These are phyloP conservation scores for Istiophorus platypterus DNA, from an alignment of 2,113 vertebrate genomes.

Conservation along the genomic window DNA sequence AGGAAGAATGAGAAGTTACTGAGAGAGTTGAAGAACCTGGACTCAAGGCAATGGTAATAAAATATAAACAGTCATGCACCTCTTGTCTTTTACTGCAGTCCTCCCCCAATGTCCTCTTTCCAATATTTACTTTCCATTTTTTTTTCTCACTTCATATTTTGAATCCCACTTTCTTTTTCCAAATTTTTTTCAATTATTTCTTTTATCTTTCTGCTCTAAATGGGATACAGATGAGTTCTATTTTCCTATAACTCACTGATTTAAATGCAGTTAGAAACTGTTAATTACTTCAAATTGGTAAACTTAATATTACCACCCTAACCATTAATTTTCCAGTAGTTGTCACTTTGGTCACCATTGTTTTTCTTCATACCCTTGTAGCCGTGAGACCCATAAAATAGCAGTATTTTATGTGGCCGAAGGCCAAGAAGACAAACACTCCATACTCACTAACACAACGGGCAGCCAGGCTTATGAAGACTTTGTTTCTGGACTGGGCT, in stretches of 20 bases:
- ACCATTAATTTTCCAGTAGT: neutral
- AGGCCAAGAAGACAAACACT: slow-evolving; percentile 99
- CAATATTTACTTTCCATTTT: neutral
- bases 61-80: neutral
- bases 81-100: neutral
- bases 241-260: no score
- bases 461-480: slow-evolving; percentile 98
- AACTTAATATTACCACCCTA: neutral
- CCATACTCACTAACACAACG: slow-evolving; percentile 95
- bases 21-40: slow-evolving; percentile 97
- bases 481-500: slow-evolving; percentile 98
- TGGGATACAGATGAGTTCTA: neutral
- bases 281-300: neutral
- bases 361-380: slow-evolving; percentile 70
- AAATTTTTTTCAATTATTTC: neutral
- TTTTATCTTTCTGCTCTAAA: no score
- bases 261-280: no score
- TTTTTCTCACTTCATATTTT: neutral
- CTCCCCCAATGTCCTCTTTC: neutral
- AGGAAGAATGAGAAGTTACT: slow-evolving; percentile 99
- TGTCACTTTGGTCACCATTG: neutral
- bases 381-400: slow-evolving; percentile 99
- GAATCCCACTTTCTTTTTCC: neutral
- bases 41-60: slow-evolving; percentile 96
- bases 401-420: slow-evolving; percentile 99